Percentiles rank a stretch among this genome's conserved stretches.
Conservation (phyloP, 2,797 vertebrate species). For the Aphelocoma californica region DNA sequence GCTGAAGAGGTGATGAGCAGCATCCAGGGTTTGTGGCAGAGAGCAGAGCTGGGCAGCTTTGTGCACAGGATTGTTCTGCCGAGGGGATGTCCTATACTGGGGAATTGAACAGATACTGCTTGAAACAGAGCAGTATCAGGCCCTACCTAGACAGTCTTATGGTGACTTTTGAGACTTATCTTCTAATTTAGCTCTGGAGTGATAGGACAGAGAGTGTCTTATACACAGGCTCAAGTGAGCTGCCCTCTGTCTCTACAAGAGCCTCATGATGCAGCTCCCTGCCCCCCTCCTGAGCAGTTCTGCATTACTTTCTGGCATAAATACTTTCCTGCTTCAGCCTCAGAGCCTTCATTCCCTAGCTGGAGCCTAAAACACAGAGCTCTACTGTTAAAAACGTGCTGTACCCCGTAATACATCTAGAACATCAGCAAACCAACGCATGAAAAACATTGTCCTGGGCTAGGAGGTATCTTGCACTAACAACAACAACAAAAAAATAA, state of each 20-base stretch:
- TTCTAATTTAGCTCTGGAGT: not conserved
- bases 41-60: not conserved
- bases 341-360: not conserved
- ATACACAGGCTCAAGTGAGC: not conserved
- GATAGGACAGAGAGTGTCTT: not conserved
- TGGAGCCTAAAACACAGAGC: not conserved
- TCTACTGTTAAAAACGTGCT: not conserved
- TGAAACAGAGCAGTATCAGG: not conserved
- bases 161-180: not conserved
- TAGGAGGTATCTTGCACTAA: not conserved
- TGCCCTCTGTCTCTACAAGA: not conserved
- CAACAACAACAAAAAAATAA: not conserved
- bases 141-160: not conserved
- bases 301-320: not conserved
- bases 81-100: not conserved
- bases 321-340: not conserved
- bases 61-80: not conserved
- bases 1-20: not conserved
- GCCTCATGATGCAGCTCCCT: not conserved
- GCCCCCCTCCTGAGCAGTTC: not conserved
- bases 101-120: not conserved
- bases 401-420: not conserved
- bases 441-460: not conserved
- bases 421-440: not conserved
- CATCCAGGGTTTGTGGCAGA: not conserved